A percentile compares a stretch with the other conserved stretches of the same genome.
These are phyloP conservation scores for Cheilosia variabilis DNA, from an alignment of 2,888 invertebrate species.

Conservation along the genomic window DNA sequence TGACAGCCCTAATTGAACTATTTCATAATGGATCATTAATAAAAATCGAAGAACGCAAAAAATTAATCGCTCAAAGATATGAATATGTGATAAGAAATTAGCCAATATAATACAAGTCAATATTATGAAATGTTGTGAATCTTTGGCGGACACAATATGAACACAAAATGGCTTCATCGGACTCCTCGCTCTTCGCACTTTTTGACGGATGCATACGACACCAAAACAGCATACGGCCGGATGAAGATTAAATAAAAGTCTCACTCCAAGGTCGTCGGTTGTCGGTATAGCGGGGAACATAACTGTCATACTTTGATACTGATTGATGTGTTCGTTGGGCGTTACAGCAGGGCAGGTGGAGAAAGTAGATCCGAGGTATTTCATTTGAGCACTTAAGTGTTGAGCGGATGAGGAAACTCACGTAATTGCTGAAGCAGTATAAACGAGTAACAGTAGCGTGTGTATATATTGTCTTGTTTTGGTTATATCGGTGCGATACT, in stretches of 20 bases:
- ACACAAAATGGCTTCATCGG: conserved; percentile 36
- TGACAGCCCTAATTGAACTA: conserved; percentile 28
- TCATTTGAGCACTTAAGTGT: conserved; percentile 29
- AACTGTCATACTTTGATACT: conserved; percentile 63
- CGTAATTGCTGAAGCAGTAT: conserved; percentile 22
- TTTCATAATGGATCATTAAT: conserved; percentile 21
- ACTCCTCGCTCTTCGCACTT: background rate
- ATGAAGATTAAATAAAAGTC: conserved; percentile 37
- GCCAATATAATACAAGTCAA: conserved; percentile 2
- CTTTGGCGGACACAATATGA: conserved; percentile 1
- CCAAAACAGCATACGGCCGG: conserved; percentile 14
- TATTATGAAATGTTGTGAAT: conserved; percentile 13
- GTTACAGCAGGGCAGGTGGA: background rate
- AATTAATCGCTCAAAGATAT: background rate
- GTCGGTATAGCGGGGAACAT: conserved; percentile 13
- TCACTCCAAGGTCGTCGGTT: background rate
- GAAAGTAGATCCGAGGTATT: background rate
- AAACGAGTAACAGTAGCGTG: too few relatives aligned
- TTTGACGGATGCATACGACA: conserved; percentile 41
- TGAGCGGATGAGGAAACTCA: conserved; percentile 22
- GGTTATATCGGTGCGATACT: background rate
- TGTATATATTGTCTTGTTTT: background rate
- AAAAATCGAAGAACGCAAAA: too few relatives aligned
- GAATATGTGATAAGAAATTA: background rate
- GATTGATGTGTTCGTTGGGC: conserved; percentile 57